A percentile compares a stretch with the other conserved stretches of the same genome.
Conservation (phyloP, 2,888 invertebrate genomes). For the Stratiomys singularior region DNA sequence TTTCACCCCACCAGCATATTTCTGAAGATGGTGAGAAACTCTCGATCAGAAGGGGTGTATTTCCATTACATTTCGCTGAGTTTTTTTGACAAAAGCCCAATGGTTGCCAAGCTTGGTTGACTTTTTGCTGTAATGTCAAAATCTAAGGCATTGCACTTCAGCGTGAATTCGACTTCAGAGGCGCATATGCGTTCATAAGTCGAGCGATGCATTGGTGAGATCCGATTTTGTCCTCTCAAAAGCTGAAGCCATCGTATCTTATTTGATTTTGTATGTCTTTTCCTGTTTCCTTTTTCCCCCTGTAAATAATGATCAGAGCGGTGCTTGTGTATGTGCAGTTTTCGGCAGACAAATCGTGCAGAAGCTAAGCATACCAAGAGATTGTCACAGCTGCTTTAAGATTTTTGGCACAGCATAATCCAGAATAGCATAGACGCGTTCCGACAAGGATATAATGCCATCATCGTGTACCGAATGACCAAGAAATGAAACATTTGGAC, state of each 20-base stretch:
- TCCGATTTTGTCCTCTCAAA: background rate
- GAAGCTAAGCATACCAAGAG: background rate
- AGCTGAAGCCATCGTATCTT: background rate
- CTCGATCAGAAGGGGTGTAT: background rate
- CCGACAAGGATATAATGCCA: background rate
- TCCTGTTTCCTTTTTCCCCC: too few species aligned
- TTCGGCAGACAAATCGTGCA: background rate
- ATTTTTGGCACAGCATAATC: background rate
- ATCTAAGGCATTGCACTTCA: too few species aligned
- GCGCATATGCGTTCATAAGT: too few species aligned
- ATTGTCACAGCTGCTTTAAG: background rate
- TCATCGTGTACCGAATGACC: background rate
- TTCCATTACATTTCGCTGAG: background rate
- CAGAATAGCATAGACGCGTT: background rate
- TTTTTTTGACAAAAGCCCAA: background rate
- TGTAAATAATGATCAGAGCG: too few species aligned
- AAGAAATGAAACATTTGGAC: background rate
- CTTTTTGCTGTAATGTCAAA: background rate
- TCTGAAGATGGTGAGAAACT: background rate
- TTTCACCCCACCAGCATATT: too few species aligned
- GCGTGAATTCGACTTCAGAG: too few species aligned
- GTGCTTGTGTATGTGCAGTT: too few species aligned
- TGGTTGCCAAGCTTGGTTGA: background rate
- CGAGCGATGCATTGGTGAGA: too few species aligned
- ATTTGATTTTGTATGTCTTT: background rate